These are phyloP conservation scores for Arion vulgaris DNA, from an alignment of 1,140 invertebrate genomes.

Conservation along the genomic window DNA sequence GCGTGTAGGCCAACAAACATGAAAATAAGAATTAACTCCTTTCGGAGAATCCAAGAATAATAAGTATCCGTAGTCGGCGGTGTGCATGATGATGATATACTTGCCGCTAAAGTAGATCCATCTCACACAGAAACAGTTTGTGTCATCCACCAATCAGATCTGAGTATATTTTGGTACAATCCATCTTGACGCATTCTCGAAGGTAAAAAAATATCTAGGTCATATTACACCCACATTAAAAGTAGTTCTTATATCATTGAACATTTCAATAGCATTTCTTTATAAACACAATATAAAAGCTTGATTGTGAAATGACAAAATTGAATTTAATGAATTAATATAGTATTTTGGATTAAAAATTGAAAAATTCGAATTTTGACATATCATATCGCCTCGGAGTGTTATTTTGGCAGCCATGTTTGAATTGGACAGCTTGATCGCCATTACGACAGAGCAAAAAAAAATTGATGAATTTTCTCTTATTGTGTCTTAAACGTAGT, in stretches of 20 bases:
- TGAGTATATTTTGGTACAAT: constrained; percentile 20
- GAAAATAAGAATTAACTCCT: too few relatives aligned
- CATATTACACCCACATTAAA: constrained; percentile 26
- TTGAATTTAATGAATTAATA: background rate
- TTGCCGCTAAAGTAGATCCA: background rate
- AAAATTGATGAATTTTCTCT: constrained; percentile 35
- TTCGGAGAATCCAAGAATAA: too few relatives aligned
- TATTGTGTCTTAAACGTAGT: background rate
- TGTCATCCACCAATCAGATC: constrained; percentile 20
- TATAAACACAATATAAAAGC: background rate
- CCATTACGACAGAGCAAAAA: constrained; percentile 19
- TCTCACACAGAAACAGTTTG: background rate
- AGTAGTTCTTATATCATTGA: constrained; percentile 9
- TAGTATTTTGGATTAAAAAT: too few relatives aligned
- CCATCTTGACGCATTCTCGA: constrained; percentile 12
- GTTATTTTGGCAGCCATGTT: constrained; percentile 39
- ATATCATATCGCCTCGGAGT: background rate
- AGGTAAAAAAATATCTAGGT: constrained; percentile 33
- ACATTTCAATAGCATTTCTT: background rate
- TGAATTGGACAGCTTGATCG: constrained; percentile 35
- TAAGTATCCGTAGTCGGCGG: too few relatives aligned
- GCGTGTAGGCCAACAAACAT: too few relatives aligned
- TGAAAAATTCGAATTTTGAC: background rate
- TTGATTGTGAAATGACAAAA: background rate
- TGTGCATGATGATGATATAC: too few relatives aligned